A percentile compares a stretch with the other conserved stretches of the same genome.
Conservation (phyloP, 2,888 invertebrate genomes). For the Coelinius sp. region DNA sequence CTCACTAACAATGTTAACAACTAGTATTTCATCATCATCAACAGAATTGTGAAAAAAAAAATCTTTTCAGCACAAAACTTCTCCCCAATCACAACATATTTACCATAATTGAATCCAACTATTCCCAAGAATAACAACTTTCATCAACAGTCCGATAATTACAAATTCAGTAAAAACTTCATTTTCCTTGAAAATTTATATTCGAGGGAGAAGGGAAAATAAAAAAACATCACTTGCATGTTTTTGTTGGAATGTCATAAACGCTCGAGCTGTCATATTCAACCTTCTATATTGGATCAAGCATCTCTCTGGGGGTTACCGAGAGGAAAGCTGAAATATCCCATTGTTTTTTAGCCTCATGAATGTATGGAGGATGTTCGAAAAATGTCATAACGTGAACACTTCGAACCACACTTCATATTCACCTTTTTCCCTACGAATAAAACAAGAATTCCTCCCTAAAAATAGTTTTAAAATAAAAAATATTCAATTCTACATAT, state of each 20-base stretch:
- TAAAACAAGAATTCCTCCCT: not conserved
- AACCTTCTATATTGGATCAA: not conserved
- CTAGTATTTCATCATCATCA: not conserved
- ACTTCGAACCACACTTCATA: not conserved
- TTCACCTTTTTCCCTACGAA: not conserved
- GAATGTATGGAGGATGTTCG: not conserved
- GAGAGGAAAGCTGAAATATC: not conserved
- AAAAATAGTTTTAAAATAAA: not conserved
- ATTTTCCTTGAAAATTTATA: not conserved
- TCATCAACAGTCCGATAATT: not conserved
- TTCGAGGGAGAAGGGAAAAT: not conserved
- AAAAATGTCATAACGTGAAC: conserved; percentile 17
- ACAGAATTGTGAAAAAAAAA: not conserved
- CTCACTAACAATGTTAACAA: not conserved
- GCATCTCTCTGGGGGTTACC: too few relatives aligned
- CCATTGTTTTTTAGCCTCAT: conserved; percentile 4
- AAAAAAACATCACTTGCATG: not conserved
- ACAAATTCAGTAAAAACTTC: not conserved
- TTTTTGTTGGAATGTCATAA: not conserved
- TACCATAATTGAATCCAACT: not conserved
- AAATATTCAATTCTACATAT: not conserved
- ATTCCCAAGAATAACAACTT: not conserved
- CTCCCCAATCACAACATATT: not conserved
- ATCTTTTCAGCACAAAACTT: not conserved
- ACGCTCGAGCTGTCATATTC: not conserved